Evolutionary conservation across 1,140 invertebrate species (phyloP).

Genomic region (Leptonema lineaticorne): DNA sequence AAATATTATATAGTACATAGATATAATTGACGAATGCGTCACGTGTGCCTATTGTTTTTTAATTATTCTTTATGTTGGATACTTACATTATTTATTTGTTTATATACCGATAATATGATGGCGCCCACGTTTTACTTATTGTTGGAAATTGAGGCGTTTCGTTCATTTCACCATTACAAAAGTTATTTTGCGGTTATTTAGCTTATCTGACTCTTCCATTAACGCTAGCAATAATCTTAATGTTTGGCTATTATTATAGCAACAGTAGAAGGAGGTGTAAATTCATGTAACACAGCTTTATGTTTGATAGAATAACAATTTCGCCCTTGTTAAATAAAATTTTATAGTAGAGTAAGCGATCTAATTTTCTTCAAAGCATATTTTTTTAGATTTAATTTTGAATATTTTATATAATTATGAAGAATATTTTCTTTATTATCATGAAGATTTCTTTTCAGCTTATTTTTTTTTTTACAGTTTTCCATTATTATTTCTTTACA

Average conservation of each 20-base stretch:
- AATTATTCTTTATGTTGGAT: no score
- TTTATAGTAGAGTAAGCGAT: neutral
- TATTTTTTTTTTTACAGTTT: neutral
- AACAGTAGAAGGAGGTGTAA: neutral
- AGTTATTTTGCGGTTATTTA: conserved; percentile 36
- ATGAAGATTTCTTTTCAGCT: no score
- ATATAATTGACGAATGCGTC: no score
- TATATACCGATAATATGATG: neutral
- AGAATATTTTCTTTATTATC: neutral
- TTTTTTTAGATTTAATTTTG: neutral
- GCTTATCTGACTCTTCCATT: conserved; percentile 35
- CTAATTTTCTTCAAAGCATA: neutral
- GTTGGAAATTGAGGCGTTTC: conserved; percentile 4
- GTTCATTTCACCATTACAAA: conserved; percentile 28
- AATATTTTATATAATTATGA: neutral
- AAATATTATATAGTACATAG: no score
- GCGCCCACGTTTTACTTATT: conserved; percentile 10
- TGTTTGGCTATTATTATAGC: conserved; percentile 24
- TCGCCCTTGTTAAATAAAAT: neutral
- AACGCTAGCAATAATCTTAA: conserved; percentile 37
- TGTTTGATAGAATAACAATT: neutral
- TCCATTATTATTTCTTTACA: neutral
- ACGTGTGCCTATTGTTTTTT: no score
- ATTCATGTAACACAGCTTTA: neutral
- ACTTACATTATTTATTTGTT: no score